Evolutionary conservation across 2,113 vertebrate genomes (phyloP).

Genomic region (Pseudopipra pipra): DNA sequence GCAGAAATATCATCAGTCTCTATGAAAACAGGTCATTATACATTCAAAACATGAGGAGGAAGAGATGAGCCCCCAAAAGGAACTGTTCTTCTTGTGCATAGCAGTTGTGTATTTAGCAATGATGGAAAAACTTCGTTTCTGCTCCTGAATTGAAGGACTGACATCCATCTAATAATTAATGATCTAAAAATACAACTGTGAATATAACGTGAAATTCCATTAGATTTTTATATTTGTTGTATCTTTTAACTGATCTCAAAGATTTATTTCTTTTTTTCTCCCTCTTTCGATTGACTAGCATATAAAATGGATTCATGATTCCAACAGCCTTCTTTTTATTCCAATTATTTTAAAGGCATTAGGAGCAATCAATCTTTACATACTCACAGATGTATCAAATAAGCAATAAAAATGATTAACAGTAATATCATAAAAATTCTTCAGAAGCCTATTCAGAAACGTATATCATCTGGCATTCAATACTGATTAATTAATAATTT

Average conservation of each 20-base stretch:
- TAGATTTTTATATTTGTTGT: background rate
- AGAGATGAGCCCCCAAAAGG: background rate
- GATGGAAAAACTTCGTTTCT: background rate
- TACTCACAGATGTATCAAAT: background rate
- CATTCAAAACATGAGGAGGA: background rate
- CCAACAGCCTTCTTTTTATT: background rate
- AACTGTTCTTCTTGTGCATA: background rate
- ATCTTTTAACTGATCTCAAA: background rate
- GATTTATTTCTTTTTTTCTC: background rate
- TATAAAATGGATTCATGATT: background rate
- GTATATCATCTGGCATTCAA: background rate
- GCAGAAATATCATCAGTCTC: background rate
- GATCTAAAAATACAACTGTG: background rate
- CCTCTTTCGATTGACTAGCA: background rate
- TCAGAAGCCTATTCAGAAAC: background rate
- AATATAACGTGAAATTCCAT: background rate
- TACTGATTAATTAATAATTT: conserved; percentile 24
- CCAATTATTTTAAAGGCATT: background rate
- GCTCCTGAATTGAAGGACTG: background rate
- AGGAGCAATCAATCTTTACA: background rate
- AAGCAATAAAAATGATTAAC: conserved; percentile 9
- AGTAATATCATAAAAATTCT: background rate
- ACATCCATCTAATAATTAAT: background rate
- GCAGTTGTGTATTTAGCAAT: background rate
- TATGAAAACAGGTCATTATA: background rate